Base-by-base conservation (phyloP, 2,888 invertebrate species). In the Leptogaster cylindrica region DNA sequence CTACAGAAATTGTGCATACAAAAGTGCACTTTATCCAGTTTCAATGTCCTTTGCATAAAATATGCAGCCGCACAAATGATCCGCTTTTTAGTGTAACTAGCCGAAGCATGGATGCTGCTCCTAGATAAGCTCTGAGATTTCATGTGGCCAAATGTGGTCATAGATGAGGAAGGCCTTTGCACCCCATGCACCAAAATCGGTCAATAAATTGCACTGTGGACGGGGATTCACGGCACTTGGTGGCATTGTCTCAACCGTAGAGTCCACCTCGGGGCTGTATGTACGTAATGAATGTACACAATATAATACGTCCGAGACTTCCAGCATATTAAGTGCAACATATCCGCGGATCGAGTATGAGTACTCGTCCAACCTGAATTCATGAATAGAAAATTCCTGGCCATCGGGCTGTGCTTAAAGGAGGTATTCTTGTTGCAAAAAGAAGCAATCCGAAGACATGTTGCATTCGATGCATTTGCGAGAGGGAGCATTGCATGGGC, bases 101-200 rank as follows among this genome's bases (percentile, higher is more conserved):
- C 16, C 10, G 25, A 16, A 20, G 6, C 4, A 10, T 1, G 5
- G 16, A 27, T 39, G 16, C 7, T n/a, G 14, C 4, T 39, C 36
- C 36, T 39, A 58, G 39, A 58, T 58, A 58, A n/a, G 58, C 23
- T 5, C 63, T 31, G 46, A 63, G 63, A 63, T 64, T 48, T 64
- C 25, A 10, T 48, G 33, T 33, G 46, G 28, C 31, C 33, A 20
- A 64, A 64, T 48, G 31, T 64, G 64, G 64, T 46, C 33, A 64
- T 44, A 33, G 33, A 48, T 64, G 31, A 25, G 58, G 14, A 58
- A 39, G 58, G 58, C 58, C 58, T 41, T 41, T 58, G 41, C 58
- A 58, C 58, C 58, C 58, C 25, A 23, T 58, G 58, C 58, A 41
- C 58, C 48, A 64, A 48, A 64, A 64, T 64, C 64, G 64, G 64